Conservation (phyloP, 2,888 invertebrate species). For the Pegoplata infirma region DNA sequence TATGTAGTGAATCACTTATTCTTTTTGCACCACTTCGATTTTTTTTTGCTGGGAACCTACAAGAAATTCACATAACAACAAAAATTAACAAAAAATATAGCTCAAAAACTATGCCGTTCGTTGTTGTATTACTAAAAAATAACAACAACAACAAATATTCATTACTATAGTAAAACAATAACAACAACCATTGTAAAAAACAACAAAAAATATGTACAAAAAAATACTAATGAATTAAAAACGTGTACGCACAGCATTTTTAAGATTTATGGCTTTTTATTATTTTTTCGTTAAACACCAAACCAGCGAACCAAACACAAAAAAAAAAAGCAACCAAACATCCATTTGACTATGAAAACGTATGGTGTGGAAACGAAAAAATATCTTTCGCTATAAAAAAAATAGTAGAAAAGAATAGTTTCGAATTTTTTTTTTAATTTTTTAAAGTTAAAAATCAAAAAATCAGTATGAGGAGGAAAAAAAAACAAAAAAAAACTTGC, state of each 20-base stretch:
- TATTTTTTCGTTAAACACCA: conserved; percentile 38
- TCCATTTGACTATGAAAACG: conserved; percentile 12
- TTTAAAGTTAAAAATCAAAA: conserved; percentile 65
- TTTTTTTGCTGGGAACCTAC: too few relatives aligned
- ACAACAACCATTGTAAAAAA: conserved; percentile 13
- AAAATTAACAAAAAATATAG: conserved; percentile 7
- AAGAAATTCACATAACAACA: conserved; percentile 12
- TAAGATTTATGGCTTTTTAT: conserved; percentile 60
- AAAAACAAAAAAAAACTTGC: conserved; percentile 62
- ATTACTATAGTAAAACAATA: conserved; percentile 39
- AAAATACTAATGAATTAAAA: conserved; percentile 61
- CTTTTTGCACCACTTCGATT: too few relatives aligned
- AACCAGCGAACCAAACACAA: conserved; percentile 28
- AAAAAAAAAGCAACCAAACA: conserved; percentile 31
- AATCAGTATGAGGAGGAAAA: too few relatives aligned
- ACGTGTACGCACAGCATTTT: conserved; percentile 59
- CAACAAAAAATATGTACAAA: conserved; percentile 13
- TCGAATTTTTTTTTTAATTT: conserved; percentile 9
- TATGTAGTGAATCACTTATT: too few relatives aligned
- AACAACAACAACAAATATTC: conserved; percentile 50
- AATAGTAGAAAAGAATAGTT: not conserved
- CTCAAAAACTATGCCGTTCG: conserved; percentile 33
- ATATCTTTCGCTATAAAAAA: not conserved
- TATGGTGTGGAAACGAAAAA: conserved; percentile 4
- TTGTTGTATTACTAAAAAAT: conserved; percentile 29